Percentiles rank a stretch among this genome's conserved stretches.
Evolutionary conservation across 2,888 invertebrate species (phyloP).

Genomic region (Lepidonotus clava): DNA sequence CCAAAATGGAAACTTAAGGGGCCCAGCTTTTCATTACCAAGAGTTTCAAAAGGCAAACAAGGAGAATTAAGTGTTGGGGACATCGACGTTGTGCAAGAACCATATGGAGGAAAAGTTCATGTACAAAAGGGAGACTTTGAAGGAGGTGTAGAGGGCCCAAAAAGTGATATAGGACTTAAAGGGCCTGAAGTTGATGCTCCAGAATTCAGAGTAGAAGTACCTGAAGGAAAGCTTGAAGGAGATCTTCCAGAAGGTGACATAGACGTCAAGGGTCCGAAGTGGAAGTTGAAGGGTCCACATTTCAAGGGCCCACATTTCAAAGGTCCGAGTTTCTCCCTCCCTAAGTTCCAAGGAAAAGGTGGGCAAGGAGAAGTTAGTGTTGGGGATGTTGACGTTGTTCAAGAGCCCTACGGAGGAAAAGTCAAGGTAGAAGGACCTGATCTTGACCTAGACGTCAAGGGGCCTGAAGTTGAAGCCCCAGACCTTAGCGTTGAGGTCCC

Average conservation of each 20-base stretch:
- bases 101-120: constrained; percentile 6
- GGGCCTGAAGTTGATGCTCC: constrained; percentile 6
- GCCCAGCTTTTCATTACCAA: constrained; percentile 36
- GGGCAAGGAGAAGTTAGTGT: constrained; percentile 37
- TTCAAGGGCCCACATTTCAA: constrained; percentile 40
- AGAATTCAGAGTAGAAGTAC: background rate
- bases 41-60: background rate
- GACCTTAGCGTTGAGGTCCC: background rate
- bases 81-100: constrained; percentile 3
- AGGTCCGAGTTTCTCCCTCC: constrained; percentile 30
- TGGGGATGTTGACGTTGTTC: constrained; percentile 36
- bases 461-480: background rate
- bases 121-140: background rate
- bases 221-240: constrained; percentile 5
- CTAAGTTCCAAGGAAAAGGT: background rate
- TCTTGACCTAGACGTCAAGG: background rate
- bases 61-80: constrained; percentile 21
- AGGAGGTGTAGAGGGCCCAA: background rate
- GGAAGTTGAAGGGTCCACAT: constrained; percentile 34
- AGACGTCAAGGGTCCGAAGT: background rate
- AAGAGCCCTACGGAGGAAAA: constrained; percentile 29
- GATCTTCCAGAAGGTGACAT: background rate
- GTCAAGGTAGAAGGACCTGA: too few relatives aligned
- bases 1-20: constrained; percentile 28
- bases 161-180: background rate